Evolutionary conservation across 2,797 vertebrate genomes (phyloP), one percentile per base, ranked within the genome.

Genomic region (Peromyscus nudipes): DNA sequence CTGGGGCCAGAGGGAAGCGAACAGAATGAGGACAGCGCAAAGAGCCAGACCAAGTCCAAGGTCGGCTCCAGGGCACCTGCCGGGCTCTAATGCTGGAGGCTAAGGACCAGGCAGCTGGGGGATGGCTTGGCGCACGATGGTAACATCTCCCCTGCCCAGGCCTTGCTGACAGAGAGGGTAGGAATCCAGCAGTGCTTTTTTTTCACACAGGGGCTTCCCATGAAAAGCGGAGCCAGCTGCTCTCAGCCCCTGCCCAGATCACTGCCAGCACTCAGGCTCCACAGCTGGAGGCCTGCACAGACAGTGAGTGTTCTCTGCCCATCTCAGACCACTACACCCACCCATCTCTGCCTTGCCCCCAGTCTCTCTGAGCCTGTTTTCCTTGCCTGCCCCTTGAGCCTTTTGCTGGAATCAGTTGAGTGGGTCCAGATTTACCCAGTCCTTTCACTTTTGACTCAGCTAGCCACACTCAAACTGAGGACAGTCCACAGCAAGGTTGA

Each of bases 21-120:
- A 80, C 0, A 0, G 52, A 40, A 29, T 27, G 3, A 17, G 13
- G 19, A 52, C 1, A 16, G 9, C 0, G 40, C n/a, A 27, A 81
- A 60, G 34, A 9, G 13, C 37, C 43, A 21, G 34, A 16, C 49
- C 43, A 37, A 23, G 27, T 19, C 27, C 11, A 6, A 10, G 10
- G 69, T 46, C 16, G 9, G 29, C 55, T 37, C 34, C 34, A 37
- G 80, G 55, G 21, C 21, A 25, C 79, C 52, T 37, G 52, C 23
- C 25, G 6, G 80, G 34, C 10, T 60, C 21, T 7, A 16, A 14
- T 52, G 23, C 34, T 43, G 23, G 37, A 83, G 37, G 37, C 81
- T 43, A 2, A 6, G 27, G 27, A 29, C 34, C 52, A 57, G 52
- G 12, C 0, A 1, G 21, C 4, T 17, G 27, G 37, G 23, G 23